phyloP scores from a whole-genome alignment of 2,888 invertebrate genomes.

The Doris montereyensis region DNA sequence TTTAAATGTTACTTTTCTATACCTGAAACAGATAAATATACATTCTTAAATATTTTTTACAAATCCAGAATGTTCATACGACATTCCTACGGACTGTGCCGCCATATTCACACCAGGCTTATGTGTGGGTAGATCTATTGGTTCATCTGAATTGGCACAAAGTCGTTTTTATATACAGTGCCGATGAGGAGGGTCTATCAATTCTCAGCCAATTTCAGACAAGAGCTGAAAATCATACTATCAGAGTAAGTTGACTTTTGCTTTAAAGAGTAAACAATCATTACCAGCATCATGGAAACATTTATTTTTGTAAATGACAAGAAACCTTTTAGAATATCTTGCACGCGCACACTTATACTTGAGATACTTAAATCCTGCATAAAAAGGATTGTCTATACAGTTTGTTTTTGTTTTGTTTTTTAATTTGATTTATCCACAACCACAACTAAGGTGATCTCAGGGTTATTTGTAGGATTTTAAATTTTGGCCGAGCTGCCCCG shows the following conservation, averaged over 20 bases:
- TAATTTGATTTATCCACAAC: no score
- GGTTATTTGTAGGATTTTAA: no score
- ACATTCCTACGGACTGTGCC: conserved; percentile 97
- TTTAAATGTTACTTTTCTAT: background rate
- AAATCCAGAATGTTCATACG: conserved; percentile 91
- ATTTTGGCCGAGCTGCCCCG: no score
- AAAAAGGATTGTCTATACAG: no score
- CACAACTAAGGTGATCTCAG: no score
- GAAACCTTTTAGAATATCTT: no score
- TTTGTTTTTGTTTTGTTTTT: no score
- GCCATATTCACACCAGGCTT: conserved; percentile 98
- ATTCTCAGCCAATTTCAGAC: conserved; percentile 94
- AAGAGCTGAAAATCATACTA: conserved; percentile 91
- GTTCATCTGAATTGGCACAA: conserved; percentile 83
- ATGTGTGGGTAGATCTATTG: conserved; percentile 96
- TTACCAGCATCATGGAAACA: no score
- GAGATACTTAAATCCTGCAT: no score
- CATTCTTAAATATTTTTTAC: background rate
- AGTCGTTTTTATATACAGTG: conserved; percentile 93
- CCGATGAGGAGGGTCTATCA: conserved; percentile 95
- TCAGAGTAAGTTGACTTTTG: conserved; percentile 83
- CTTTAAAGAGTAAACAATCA: no score
- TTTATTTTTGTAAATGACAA: no score
- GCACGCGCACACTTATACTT: no score
- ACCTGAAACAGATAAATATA: background rate